These are phyloP conservation scores for Mormyrus proboscirostris DNA, from an alignment of 2,797 vertebrate species.

Conservation along the genomic window DNA sequence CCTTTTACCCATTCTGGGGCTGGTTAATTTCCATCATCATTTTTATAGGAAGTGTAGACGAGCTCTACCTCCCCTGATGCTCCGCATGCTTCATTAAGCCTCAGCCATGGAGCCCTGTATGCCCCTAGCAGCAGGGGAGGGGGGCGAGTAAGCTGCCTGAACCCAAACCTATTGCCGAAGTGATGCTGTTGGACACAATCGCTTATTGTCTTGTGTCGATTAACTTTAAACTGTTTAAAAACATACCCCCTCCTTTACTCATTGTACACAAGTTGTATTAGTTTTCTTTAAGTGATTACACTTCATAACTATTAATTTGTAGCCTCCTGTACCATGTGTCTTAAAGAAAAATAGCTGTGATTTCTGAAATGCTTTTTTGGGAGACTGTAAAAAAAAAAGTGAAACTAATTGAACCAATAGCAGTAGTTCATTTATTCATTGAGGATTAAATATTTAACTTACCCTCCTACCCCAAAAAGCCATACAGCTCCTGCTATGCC, in stretches of 20 bases:
- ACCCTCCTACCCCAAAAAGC: background rate
- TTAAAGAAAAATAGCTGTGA: background rate
- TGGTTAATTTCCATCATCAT: background rate
- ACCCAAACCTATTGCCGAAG: background rate
- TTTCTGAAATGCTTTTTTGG: background rate
- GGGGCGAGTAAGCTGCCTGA: background rate
- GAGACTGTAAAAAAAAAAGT: background rate
- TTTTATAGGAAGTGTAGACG: background rate
- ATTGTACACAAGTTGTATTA: background rate
- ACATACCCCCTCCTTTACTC: background rate
- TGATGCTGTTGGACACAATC: background rate
- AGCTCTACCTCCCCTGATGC: background rate
- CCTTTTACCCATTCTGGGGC: background rate
- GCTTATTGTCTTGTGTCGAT: background rate
- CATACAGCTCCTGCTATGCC: background rate
- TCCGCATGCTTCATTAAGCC: background rate
- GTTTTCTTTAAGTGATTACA: background rate
- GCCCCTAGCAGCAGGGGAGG: background rate
- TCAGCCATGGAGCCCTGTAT: background rate
- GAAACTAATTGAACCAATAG: conserved; percentile 7
- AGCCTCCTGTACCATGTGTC: background rate
- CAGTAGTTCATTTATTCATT: conserved; percentile 10
- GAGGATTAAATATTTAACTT: conserved; percentile 13
- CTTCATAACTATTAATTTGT: background rate
- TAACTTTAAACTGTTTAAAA: background rate